Evolutionary conservation across 2,888 invertebrate genomes (phyloP).

Genomic region (Ophion costatus): DNA sequence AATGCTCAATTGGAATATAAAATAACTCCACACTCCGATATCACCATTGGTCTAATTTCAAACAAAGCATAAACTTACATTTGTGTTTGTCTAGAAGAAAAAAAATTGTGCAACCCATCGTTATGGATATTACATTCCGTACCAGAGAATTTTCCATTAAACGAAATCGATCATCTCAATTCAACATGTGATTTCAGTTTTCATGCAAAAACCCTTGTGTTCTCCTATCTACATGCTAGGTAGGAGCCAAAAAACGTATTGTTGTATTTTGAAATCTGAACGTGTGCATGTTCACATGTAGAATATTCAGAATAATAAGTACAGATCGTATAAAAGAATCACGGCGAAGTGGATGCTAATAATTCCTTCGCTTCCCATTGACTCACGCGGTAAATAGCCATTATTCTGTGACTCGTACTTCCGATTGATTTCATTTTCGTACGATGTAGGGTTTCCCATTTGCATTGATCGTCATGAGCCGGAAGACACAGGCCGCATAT

Average conservation of each 20-base stretch:
- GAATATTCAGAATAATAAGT: too few species aligned
- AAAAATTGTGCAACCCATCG: background rate
- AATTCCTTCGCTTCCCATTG: background rate
- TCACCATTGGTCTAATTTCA: background rate
- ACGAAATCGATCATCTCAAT: too few species aligned
- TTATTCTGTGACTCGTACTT: background rate
- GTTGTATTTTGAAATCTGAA: too few species aligned
- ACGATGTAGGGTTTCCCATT: constrained; percentile 15
- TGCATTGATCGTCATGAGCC: constrained; percentile 7
- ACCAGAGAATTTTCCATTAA: background rate
- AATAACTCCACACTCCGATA: background rate
- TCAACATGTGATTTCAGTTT: too few species aligned
- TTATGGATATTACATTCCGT: background rate
- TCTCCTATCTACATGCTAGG: too few species aligned
- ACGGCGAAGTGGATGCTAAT: background rate
- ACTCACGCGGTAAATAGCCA: constrained; percentile 1
- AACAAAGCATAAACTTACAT: too few species aligned
- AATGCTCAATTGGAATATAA: background rate
- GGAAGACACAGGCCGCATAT: constrained; percentile 28
- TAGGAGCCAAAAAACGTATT: too few species aligned
- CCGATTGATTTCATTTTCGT: background rate
- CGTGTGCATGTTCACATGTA: too few species aligned
- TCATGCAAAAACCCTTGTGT: too few species aligned
- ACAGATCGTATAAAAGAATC: too few species aligned
- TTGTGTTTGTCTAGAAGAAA: too few species aligned